Evolutionary conservation across 1,140 invertebrate species (phyloP).

Genomic region (Magallana angulata): DNA sequence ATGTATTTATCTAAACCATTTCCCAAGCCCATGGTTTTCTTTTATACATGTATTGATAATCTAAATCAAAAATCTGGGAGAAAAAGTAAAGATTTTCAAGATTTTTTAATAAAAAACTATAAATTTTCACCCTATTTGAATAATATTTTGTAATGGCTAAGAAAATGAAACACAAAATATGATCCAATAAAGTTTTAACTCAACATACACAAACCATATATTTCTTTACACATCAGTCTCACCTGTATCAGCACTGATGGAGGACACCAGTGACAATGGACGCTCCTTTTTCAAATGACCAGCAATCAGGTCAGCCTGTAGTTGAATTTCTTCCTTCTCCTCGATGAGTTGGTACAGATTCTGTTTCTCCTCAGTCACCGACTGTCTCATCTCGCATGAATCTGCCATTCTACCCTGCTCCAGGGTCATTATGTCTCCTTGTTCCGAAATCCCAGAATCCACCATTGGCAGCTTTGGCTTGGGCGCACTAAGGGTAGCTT

Average conservation of each 20-base stretch:
- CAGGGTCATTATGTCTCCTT: slow-evolving; percentile 38
- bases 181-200: too few species aligned
- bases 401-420: slow-evolving; percentile 45
- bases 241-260: slow-evolving; percentile 75
- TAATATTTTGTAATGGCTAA: too few species aligned
- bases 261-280: slow-evolving; percentile 71
- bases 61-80: too few species aligned
- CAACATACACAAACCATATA: too few species aligned
- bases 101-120: too few species aligned
- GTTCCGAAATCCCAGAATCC: slow-evolving; percentile 70
- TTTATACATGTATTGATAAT: too few species aligned
- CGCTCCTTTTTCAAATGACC: slow-evolving; percentile 66
- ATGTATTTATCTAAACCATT: too few species aligned
- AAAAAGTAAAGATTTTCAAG: too few species aligned
- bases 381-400: slow-evolving; percentile 41
- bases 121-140: too few species aligned
- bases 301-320: slow-evolving; percentile 60
- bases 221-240: slow-evolving; percentile 31
- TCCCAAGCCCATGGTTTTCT: too few species aligned
- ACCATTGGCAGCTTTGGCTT: slow-evolving; percentile 65
- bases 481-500: slow-evolving; percentile 1
- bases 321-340: slow-evolving; percentile 41
- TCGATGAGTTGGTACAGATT: slow-evolving; percentile 33
- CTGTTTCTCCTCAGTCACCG: slow-evolving; percentile 6
- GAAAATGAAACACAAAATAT: too few species aligned